Evolutionary conservation across 2,797 vertebrate genomes (phyloP).

Genomic region (Nothura maculosa): DNA sequence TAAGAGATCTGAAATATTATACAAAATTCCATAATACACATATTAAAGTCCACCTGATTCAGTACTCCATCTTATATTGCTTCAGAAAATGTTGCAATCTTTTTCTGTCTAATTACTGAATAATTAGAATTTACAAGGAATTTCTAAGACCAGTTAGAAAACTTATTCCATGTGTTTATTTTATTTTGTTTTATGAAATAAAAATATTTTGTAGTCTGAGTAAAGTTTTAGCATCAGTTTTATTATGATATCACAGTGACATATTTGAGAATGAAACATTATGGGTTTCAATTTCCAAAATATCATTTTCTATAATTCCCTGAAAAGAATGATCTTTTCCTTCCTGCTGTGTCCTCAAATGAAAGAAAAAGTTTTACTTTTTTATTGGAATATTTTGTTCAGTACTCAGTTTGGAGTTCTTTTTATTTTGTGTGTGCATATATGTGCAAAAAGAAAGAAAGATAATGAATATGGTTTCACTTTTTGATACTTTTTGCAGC

Average conservation of each 20-base stretch:
- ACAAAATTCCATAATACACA: rapidly evolving
- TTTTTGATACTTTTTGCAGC: not conserved
- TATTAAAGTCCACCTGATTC: not conserved
- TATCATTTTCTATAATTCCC: constrained; percentile 36
- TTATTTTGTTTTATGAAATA: not conserved
- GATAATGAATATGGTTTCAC: not conserved
- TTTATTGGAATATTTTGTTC: constrained; percentile 37
- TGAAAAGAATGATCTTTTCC: constrained; percentile 6
- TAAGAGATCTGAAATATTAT: not conserved
- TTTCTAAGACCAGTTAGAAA: not conserved
- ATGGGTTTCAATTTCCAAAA: constrained; percentile 48
- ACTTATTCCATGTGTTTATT: not conserved
- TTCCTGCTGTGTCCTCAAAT: constrained; percentile 28
- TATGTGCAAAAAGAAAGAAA: not conserved
- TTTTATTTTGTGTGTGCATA: not conserved
- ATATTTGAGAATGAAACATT: constrained; percentile 47
- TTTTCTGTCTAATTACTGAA: not conserved
- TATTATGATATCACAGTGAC: constrained; percentile 2
- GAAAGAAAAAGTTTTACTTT: constrained; percentile 22
- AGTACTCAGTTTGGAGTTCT: not conserved
- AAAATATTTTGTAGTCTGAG: not conserved
- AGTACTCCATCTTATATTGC: rapidly evolving
- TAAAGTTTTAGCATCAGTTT: constrained; percentile 49
- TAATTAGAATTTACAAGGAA: not conserved
- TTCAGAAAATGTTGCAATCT: not conserved